These are phyloP conservation scores for Oreotrochilus melanogaster DNA, from an alignment of 2,113 vertebrate species.

Conservation along the genomic window DNA sequence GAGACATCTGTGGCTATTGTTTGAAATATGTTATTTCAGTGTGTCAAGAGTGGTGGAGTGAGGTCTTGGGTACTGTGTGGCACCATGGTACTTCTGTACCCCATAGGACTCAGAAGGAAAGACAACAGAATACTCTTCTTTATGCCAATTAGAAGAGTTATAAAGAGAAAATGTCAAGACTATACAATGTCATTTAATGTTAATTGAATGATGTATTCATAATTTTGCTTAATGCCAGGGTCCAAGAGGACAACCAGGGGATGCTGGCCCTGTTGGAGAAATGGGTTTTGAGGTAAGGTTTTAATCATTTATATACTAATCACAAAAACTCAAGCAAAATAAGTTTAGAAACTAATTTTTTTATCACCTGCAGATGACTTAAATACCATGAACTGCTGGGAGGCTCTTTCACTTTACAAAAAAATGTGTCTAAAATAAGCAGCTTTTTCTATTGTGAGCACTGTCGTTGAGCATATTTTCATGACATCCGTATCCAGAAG, in stretches of 20 bases:
- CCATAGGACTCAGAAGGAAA: background rate
- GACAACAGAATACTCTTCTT: background rate
- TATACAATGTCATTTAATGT: background rate
- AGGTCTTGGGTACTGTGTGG: background rate
- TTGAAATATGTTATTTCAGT: background rate
- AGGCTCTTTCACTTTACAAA: background rate
- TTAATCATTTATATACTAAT: background rate
- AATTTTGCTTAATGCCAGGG: conserved; percentile 82
- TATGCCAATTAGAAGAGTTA: background rate
- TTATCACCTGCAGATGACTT: background rate
- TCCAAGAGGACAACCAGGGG: conserved; percentile 87
- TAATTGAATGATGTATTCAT: conserved; percentile 38
- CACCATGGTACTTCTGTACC: background rate
- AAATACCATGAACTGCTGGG: background rate
- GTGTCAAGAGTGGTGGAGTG: background rate
- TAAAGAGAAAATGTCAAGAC: background rate
- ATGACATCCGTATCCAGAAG: background rate
- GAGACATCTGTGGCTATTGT: background rate
- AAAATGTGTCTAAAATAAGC: background rate
- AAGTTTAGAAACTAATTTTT: background rate
- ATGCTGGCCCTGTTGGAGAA: conserved; percentile 88
- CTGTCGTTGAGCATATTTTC: background rate
- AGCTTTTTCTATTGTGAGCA: background rate
- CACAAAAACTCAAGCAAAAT: background rate
- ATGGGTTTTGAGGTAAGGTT: conserved; percentile 87